Conservation (phyloP, 2,888 invertebrate genomes). For the Volucella inanis region DNA sequence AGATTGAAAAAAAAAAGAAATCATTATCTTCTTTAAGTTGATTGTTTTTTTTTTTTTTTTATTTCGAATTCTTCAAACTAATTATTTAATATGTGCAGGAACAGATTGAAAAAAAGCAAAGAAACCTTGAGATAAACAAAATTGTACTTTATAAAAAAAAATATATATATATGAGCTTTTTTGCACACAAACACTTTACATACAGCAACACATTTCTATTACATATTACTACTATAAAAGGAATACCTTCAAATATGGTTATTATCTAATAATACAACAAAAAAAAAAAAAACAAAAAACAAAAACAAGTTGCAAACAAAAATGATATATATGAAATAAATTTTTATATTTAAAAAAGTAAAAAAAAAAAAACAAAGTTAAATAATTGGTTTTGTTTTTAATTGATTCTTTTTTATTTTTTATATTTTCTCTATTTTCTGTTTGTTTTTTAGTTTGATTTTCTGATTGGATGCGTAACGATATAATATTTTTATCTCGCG, state of each 20-base stretch:
- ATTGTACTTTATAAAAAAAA: background rate
- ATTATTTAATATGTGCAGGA: conserved; percentile 8
- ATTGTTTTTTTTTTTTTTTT: conserved; percentile 20
- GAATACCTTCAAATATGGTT: conserved; percentile 65
- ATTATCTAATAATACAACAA: conserved; percentile 67
- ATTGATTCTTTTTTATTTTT: conserved; percentile 41
- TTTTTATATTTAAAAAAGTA: conserved; percentile 64
- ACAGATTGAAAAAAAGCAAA: background rate
- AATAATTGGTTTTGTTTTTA: conserved; percentile 21
- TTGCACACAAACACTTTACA: conserved; percentile 50
- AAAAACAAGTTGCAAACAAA: conserved; percentile 37
- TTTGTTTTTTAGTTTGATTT: conserved; percentile 6
- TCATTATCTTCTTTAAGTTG: too few species aligned
- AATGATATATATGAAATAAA: conserved; percentile 60
- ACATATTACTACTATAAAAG: conserved; percentile 51
- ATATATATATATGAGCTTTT: conserved; percentile 42
- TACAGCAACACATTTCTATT: conserved; percentile 52
- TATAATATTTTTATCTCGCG: background rate
- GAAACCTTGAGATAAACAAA: conserved; percentile 4
- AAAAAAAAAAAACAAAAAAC: conserved; percentile 3
- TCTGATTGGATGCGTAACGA: too few species aligned
- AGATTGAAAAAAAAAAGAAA: conserved; percentile 29
- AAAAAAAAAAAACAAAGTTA: conserved; percentile 58
- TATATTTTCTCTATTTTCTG: conserved; percentile 6
- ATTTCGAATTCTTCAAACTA: conserved; percentile 10